These are phyloP conservation scores for Brachypterus glaber DNA, from an alignment of 2,888 invertebrate species.

Conservation along the genomic window DNA sequence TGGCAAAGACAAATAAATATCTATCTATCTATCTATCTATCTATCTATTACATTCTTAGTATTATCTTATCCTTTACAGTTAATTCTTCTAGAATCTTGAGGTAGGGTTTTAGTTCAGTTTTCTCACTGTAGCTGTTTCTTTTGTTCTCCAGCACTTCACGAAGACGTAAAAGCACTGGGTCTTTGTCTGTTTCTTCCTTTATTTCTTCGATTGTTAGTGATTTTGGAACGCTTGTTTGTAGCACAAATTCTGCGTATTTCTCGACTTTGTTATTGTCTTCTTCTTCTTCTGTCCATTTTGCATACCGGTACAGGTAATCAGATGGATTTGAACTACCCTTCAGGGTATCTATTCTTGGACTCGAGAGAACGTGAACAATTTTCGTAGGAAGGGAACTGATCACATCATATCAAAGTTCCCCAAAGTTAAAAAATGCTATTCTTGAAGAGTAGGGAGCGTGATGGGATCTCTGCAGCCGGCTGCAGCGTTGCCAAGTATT, in stretches of 20 bases:
- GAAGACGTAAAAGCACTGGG: background rate
- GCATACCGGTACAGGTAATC: slow-evolving; percentile 9
- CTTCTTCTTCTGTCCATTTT: background rate
- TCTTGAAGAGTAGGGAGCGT: no score
- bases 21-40: no score
- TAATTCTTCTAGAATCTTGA: slow-evolving; percentile 8
- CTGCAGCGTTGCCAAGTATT: no score
- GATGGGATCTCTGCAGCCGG: no score
- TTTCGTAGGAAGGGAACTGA: no score
- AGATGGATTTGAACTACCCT: slow-evolving; percentile 5
- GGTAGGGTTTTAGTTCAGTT: slow-evolving; percentile 3
- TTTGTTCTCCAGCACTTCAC: background rate
- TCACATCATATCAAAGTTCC: no score
- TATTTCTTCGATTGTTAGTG: slow-evolving; percentile 3
- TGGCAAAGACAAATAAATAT: no score
- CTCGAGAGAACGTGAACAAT: no score
- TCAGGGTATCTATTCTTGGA: no score
- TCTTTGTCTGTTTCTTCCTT: slow-evolving; percentile 3
- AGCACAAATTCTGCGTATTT: slow-evolving; percentile 2
- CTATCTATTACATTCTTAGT: no score
- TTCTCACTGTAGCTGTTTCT: slow-evolving; percentile 3
- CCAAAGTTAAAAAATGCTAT: no score
- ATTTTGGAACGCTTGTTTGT: slow-evolving; percentile 2
- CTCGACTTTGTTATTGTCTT: slow-evolving; percentile 1
- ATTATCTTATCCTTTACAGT: slow-evolving; percentile 5